Percentiles rank a stretch among this genome's conserved stretches.
Conservation (phyloP, 2,113 vertebrate genomes). For the human (Homo sapiens) region GRCh38 chr6:19713501-19714000, state of each 20-base stretch:
- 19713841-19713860: neutral
- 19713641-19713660: neutral
- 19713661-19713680: neutral
- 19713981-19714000: neutral
- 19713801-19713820: neutral
- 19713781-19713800: neutral
- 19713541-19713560: neutral
- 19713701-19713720: neutral
- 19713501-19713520: no score
- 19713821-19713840: neutral
- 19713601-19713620: neutral
- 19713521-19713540: neutral
- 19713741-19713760: neutral
- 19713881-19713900: neutral
- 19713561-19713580: neutral
- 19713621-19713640: neutral
- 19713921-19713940: neutral
- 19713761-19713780: neutral
- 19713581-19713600: neutral
- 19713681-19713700: neutral
- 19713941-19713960: neutral
- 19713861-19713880: neutral
- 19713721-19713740: neutral
- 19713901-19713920: neutral
- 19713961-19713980: slow-evolving; percentile 11